A percentile compares a stretch with the other conserved stretches of the same genome.
These are phyloP conservation scores for Coregonus sp. DNA, from an alignment of 2,797 vertebrate genomes.

Conservation along the genomic window DNA sequence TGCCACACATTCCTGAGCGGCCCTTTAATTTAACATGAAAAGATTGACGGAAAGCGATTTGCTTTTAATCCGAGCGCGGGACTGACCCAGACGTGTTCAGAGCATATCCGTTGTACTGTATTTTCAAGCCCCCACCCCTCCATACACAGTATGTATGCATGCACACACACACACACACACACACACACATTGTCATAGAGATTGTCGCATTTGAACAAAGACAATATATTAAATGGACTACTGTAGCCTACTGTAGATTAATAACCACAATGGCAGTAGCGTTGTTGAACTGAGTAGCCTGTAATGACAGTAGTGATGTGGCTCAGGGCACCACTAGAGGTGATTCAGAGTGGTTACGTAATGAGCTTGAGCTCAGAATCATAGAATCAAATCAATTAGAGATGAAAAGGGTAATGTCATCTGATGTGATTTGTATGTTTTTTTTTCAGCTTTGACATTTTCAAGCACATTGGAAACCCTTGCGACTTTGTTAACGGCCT, in stretches of 20 bases:
- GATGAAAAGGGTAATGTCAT: constrained; percentile 12
- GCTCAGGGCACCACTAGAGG: background rate
- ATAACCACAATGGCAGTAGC: constrained; percentile 2
- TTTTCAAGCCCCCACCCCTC: background rate
- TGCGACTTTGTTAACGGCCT: constrained; percentile 30
- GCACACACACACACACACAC: background rate
- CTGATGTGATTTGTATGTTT: background rate
- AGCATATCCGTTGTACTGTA: constrained; percentile 1
- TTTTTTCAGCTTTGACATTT: constrained; percentile 27
- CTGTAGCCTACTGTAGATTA: background rate
- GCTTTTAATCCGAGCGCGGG: constrained; percentile 40
- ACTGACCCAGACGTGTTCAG: constrained; percentile 58
- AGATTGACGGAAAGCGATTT: constrained; percentile 43
- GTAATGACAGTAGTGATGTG: background rate
- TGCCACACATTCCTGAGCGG: constrained; percentile 38
- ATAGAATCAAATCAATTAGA: constrained; percentile 28
- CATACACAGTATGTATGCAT: background rate
- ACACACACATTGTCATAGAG: background rate
- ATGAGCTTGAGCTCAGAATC: constrained; percentile 8
- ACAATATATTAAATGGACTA: background rate
- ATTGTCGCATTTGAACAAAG: background rate
- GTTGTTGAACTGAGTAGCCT: background rate
- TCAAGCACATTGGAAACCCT: constrained; percentile 31
- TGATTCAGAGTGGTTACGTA: background rate
- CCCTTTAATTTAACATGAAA: constrained; percentile 62